A percentile compares a stretch with the other conserved stretches of the same genome.
Conservation (phyloP, 2,113 vertebrate species). For the Microtus montanus region DNA sequence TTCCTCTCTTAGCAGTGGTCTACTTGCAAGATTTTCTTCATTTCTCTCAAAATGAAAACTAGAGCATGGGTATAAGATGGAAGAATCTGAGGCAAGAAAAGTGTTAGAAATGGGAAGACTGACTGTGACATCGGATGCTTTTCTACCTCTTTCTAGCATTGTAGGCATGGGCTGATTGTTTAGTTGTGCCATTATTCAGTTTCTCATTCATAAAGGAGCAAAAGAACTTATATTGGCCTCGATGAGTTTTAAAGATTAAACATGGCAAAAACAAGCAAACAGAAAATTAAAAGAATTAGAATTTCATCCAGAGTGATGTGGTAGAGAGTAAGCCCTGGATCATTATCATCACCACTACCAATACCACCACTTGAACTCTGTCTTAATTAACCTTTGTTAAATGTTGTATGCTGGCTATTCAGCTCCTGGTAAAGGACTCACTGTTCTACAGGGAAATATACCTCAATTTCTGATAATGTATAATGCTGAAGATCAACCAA, state of each 20-base stretch:
- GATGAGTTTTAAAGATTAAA: neutral
- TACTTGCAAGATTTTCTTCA: neutral
- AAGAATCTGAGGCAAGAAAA: too few relatives aligned
- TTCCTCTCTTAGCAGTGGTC: neutral
- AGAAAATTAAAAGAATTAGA: neutral
- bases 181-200: neutral
- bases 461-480: neutral
- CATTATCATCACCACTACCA: neutral
- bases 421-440: rapidly evolving
- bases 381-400: neutral
- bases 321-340: neutral
- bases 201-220: neutral
- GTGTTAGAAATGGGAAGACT: neutral
- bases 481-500: neutral
- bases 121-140: too few relatives aligned
- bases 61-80: rapidly evolving
- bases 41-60: neutral
- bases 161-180: neutral
- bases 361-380: neutral
- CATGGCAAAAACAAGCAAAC: neutral
- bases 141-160: neutral
- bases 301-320: neutral
- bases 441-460: neutral
- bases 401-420: neutral
- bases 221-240: neutral